Evolutionary conservation across 2,797 vertebrate genomes (phyloP).

Genomic region (Girardinus metallicus): DNA sequence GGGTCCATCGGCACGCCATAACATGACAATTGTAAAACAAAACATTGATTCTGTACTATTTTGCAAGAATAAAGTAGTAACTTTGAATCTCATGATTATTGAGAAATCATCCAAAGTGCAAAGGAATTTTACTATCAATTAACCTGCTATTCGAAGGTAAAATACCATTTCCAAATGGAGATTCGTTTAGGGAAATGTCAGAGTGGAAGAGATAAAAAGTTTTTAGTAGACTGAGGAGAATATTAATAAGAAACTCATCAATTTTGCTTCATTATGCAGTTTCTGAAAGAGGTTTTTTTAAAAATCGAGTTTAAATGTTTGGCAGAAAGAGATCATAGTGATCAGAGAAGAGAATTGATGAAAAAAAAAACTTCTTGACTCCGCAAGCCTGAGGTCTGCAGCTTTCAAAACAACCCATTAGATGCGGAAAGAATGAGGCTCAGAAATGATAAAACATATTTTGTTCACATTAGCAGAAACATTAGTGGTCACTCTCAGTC

Average conservation of each 20-base stretch:
- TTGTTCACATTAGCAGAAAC: slow-evolving; percentile 31
- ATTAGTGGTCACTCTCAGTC: slow-evolving; percentile 12
- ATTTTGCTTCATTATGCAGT: slow-evolving; percentile 33
- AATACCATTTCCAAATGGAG: neutral
- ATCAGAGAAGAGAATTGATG: slow-evolving; percentile 40
- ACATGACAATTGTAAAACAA: no score
- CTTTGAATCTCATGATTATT: neutral
- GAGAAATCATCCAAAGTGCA: neutral
- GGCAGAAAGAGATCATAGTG: slow-evolving; percentile 22
- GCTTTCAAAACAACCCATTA: slow-evolving; percentile 50
- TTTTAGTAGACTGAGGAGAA: slow-evolving; percentile 34
- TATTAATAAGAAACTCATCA: slow-evolving; percentile 38
- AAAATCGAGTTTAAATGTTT: slow-evolving; percentile 26
- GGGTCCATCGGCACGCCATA: no score
- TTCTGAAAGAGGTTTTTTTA: slow-evolving; percentile 20
- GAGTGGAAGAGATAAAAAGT: slow-evolving; percentile 29
- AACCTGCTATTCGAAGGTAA: neutral
- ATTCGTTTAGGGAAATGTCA: slow-evolving; percentile 58
- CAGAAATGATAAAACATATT: slow-evolving; percentile 31
- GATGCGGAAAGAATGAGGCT: slow-evolving; percentile 29
- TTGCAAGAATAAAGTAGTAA: slow-evolving; percentile 1
- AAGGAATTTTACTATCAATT: neutral
- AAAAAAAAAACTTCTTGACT: slow-evolving; percentile 24
- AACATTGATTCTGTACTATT: slow-evolving; percentile 1
- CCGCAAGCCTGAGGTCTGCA: slow-evolving; percentile 45